A percentile compares a stretch with the other conserved stretches of the same genome.
phyloP scores from a whole-genome alignment of 2,113 vertebrate genomes.

The Seriola dumerili region DNA sequence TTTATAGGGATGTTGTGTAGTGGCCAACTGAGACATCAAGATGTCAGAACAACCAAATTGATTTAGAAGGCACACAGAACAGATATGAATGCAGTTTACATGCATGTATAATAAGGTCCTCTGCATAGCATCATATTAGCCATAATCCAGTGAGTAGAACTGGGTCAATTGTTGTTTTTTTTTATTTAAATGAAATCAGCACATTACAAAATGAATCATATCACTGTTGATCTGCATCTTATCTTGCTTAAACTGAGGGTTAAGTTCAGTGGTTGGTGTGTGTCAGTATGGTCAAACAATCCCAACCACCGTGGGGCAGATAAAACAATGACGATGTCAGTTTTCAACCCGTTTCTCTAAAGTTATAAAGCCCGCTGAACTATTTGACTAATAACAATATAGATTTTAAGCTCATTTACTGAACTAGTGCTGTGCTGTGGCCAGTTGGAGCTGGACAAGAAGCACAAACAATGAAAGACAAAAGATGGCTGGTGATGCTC shows the following conservation, averaged over 20 bases:
- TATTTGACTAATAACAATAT: background rate
- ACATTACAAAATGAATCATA: background rate
- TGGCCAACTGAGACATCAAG: background rate
- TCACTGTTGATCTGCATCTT: background rate
- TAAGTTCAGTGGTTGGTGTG: background rate
- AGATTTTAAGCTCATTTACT: background rate
- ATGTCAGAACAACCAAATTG: background rate
- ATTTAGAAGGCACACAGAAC: background rate
- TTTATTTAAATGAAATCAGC: background rate
- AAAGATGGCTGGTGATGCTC: slow-evolving; percentile 49
- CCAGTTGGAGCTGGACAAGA: slow-evolving; percentile 19
- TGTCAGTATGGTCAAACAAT: background rate
- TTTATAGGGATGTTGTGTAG: background rate
- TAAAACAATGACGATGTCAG: background rate
- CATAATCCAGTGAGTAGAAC: background rate
- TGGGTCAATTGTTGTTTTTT: background rate
- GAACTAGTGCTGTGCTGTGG: background rate
- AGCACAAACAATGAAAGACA: slow-evolving; percentile 34
- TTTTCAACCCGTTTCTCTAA: background rate
- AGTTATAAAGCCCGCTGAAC: background rate
- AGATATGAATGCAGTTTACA: background rate
- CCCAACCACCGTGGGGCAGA: background rate
- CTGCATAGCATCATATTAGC: background rate
- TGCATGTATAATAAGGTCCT: background rate
- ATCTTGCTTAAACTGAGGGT: background rate